Evolutionary conservation across 2,797 vertebrate species (phyloP).

Genomic region (Mycteria americana): DNA sequence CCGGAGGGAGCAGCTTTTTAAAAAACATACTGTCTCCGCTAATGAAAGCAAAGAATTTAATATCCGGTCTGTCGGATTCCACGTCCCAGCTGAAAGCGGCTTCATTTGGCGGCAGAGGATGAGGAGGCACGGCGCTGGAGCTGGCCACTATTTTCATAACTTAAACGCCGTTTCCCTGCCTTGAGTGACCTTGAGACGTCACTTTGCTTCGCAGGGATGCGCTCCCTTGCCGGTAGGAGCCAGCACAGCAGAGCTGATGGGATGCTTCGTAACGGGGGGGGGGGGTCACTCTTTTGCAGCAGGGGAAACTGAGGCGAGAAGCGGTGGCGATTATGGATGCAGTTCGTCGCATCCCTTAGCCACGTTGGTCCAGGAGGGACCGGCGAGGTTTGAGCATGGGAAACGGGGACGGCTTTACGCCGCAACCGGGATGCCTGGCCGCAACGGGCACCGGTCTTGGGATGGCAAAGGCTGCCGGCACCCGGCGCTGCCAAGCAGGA

Average conservation of each 20-base stretch:
- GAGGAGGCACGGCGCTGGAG: not conserved
- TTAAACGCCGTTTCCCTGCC: accelerated
- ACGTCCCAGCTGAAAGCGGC: not conserved
- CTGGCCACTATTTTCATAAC: not conserved
- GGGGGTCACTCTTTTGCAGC: not conserved
- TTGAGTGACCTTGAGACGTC: not conserved
- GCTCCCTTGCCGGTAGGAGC: not conserved
- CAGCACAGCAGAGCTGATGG: accelerated
- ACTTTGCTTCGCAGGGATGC: not conserved
- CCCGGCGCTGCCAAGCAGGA: not conserved
- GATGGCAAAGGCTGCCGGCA: accelerated
- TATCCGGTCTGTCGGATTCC: not conserved
- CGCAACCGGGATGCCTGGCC: accelerated
- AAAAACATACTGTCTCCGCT: not conserved
- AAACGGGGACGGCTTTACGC: not conserved
- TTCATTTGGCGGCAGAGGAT: not conserved
- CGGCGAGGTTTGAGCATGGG: accelerated
- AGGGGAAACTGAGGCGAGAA: not conserved
- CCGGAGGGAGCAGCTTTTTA: not conserved
- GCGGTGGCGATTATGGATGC: accelerated
- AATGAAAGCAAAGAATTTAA: not conserved
- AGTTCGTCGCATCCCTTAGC: not conserved
- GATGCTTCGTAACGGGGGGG: not conserved
- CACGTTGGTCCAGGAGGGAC: not conserved
- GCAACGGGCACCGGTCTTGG: accelerated